Evolutionary conservation across 1,140 invertebrate genomes (phyloP).

Genomic region (Calosoma granatense): DNA sequence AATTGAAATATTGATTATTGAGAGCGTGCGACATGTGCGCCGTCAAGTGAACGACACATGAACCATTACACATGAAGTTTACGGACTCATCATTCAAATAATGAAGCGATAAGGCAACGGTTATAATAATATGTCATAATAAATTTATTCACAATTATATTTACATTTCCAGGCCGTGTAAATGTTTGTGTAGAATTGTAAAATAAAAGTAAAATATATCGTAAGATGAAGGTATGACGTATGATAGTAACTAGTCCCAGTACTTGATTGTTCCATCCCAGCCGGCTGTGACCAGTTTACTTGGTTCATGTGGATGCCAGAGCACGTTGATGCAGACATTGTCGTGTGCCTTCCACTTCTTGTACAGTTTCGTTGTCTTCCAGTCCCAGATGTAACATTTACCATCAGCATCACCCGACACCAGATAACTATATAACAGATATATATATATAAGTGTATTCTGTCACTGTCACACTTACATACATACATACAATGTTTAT

Average conservation of each 20-base stretch:
- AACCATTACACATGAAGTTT: no score
- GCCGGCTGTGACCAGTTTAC: slow-evolving; percentile 89
- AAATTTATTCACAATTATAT: no score
- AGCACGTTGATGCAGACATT: slow-evolving; percentile 88
- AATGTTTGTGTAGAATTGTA: no score
- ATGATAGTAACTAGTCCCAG: slow-evolving; percentile 87
- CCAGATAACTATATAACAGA: slow-evolving; percentile 70
- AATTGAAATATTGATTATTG: no score
- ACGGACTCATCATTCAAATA: no score
- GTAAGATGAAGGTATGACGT: no score
- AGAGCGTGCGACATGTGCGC: no score
- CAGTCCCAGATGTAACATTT: slow-evolving; percentile 99
- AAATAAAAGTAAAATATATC: not conserved
- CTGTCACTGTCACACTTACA: not conserved
- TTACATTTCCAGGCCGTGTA: no score
- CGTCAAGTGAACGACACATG: no score
- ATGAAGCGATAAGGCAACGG: no score
- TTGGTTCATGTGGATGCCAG: slow-evolving; percentile 99
- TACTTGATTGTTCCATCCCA: slow-evolving; percentile 99
- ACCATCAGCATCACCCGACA: slow-evolving; percentile 99
- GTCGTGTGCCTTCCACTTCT: slow-evolving; percentile 98
- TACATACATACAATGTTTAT: slow-evolving; percentile 9
- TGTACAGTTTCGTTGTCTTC: slow-evolving; percentile 96
- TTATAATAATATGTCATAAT: no score
- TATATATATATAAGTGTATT: slow-evolving; percentile 18